A percentile compares a stretch with the other conserved stretches of the same genome.
Evolutionary conservation across 2,888 invertebrate species (phyloP).

Genomic region (Neoascia interrupta): DNA sequence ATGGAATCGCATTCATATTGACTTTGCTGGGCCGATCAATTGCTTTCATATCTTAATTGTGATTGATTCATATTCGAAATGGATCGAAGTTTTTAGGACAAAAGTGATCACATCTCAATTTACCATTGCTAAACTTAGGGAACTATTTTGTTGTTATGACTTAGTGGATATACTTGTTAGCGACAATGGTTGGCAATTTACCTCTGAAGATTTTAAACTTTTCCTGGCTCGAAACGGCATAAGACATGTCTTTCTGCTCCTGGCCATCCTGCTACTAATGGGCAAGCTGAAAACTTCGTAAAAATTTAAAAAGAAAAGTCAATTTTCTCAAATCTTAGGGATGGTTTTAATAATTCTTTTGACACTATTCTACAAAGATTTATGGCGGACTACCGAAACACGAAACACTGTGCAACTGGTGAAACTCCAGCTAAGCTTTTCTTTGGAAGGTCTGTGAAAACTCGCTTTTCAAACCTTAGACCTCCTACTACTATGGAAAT

Average conservation of each 20-base stretch:
- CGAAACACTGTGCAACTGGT: slow-evolving; percentile 14
- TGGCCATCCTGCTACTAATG: slow-evolving; percentile 45
- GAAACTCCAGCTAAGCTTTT: neutral
- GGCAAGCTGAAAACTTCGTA: too few relatives aligned
- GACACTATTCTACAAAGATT: slow-evolving; percentile 14
- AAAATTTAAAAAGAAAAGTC: slow-evolving; percentile 38
- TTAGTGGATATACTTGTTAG: slow-evolving; percentile 46
- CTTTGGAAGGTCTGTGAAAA: neutral
- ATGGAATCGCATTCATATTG: slow-evolving; percentile 59
- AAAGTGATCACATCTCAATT: slow-evolving; percentile 55
- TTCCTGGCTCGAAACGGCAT: neutral
- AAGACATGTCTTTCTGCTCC: slow-evolving; percentile 37
- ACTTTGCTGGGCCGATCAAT: slow-evolving; percentile 66
- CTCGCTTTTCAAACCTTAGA: neutral
- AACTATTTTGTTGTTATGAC: slow-evolving; percentile 56
- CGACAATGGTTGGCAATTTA: slow-evolving; percentile 57
- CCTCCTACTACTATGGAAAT: neutral
- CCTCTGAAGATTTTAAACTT: neutral
- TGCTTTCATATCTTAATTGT: slow-evolving; percentile 47
- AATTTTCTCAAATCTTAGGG: neutral
- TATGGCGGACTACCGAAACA: slow-evolving; percentile 21
- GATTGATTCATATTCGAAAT: slow-evolving; percentile 60
- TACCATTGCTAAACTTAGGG: slow-evolving; percentile 44
- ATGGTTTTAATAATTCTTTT: neutral
- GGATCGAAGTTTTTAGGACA: slow-evolving; percentile 67